Evolutionary conservation across 2,888 invertebrate species (phyloP).

Genomic region (Hemithea aestivaria): DNA sequence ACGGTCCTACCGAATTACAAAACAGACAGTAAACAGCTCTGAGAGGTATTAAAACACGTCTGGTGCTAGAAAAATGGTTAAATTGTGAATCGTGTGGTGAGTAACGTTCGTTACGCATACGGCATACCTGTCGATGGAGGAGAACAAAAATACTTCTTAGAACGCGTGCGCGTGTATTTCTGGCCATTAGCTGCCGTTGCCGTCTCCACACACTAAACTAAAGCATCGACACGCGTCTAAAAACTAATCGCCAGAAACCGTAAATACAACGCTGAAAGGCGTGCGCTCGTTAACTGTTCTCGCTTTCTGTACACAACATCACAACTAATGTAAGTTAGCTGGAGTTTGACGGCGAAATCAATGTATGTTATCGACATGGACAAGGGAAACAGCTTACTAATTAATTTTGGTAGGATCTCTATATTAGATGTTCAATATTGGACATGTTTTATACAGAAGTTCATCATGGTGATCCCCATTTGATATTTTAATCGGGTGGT

Average conservation of each 20-base stretch:
- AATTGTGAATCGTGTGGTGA: slow-evolving; percentile 29
- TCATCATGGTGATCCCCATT: no score
- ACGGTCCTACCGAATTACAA: slow-evolving; percentile 13
- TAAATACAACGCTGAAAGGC: slow-evolving; percentile 16
- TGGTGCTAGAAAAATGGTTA: slow-evolving; percentile 32
- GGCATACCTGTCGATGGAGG: slow-evolving; percentile 60
- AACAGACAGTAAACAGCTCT: slow-evolving; percentile 22
- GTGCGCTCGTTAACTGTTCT: slow-evolving; percentile 10
- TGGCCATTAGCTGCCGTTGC: slow-evolving; percentile 28
- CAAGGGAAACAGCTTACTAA: no score
- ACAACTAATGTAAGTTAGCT: no score
- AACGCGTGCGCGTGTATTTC: slow-evolving; percentile 47
- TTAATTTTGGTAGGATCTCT: no score
- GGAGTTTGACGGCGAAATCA: no score
- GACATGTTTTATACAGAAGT: no score
- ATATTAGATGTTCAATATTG: no score
- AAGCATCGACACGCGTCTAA: slow-evolving; percentile 23
- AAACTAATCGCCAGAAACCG: slow-evolving; percentile 20
- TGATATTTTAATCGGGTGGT: no score
- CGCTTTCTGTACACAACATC: neutral
- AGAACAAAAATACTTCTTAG: slow-evolving; percentile 51
- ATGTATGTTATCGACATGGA: no score
- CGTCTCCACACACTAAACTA: slow-evolving; percentile 27
- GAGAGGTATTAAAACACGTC: slow-evolving; percentile 28
- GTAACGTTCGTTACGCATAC: slow-evolving; percentile 47